Percentiles rank a stretch among this genome's conserved stretches.
Evolutionary conservation across 2,113 vertebrate genomes (phyloP).

Genomic region (Furnarius figulus): DNA sequence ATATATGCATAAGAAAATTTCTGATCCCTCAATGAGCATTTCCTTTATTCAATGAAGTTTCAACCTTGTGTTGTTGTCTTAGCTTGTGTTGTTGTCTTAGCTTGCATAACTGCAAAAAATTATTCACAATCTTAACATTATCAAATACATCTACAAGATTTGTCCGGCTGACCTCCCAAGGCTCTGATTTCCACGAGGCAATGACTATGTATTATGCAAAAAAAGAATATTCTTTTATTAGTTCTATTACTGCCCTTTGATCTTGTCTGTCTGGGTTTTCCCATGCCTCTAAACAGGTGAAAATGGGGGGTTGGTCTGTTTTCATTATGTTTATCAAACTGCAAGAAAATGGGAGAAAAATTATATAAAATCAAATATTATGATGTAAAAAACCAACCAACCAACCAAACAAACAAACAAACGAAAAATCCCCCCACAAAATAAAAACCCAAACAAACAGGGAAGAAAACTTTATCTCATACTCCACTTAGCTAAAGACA

Average conservation of each 20-base stretch:
- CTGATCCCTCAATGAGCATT: background rate
- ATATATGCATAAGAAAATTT: background rate
- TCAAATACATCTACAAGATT: background rate
- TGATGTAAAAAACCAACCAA: accelerated
- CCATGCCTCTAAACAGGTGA: background rate
- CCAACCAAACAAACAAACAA: no score
- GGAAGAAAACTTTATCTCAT: background rate
- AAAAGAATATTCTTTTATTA: background rate
- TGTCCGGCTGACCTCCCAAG: background rate
- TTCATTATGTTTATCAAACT: background rate
- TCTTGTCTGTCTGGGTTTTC: background rate
- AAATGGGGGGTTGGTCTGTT: background rate
- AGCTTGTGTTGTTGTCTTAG: background rate
- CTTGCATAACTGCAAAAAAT: slow-evolving; percentile 1
- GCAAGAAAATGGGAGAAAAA: background rate
- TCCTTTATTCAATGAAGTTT: background rate
- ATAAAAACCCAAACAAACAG: background rate
- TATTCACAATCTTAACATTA: background rate
- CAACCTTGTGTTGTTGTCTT: background rate
- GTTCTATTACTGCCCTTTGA: background rate
- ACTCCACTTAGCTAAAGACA: background rate
- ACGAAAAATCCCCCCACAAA: background rate
- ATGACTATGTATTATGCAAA: background rate
- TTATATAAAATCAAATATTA: background rate
- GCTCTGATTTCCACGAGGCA: background rate